phyloP scores from a whole-genome alignment of 2,888 invertebrate genomes.

The Papilio elwesi region DNA sequence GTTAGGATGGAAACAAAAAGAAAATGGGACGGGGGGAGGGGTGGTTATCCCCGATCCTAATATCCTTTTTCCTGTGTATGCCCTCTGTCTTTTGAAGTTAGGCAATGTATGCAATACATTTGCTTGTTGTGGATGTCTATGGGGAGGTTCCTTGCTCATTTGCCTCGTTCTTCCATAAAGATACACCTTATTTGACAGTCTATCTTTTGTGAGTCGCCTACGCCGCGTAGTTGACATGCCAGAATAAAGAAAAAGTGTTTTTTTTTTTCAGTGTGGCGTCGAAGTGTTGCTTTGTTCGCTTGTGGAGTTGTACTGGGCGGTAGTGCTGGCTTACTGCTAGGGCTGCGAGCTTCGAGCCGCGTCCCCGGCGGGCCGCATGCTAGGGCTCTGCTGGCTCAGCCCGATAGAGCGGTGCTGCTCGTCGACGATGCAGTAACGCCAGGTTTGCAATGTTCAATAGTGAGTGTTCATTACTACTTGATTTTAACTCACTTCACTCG shows the following conservation, averaged over 20 bases:
- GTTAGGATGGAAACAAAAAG: no score
- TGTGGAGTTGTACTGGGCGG: conserved; percentile 68
- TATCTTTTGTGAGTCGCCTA: no score
- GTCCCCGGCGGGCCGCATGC: conserved; percentile 65
- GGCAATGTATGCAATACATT: no score
- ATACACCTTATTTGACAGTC: no score
- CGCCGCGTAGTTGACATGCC: no score
- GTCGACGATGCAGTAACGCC: conserved; percentile 75
- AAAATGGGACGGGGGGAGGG: no score
- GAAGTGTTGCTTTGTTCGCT: conserved; percentile 71
- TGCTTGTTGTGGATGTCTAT: no score
- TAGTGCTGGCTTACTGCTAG: conserved; percentile 64
- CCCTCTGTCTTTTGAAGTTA: no score
- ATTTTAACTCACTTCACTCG: background rate
- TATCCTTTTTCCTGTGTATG: no score
- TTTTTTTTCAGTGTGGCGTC: conserved; percentile 71
- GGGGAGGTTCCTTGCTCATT: no score
- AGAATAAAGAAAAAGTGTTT: background rate
- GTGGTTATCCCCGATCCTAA: no score
- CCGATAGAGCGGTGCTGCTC: conserved; percentile 73
- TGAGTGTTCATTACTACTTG: conserved; percentile 32
- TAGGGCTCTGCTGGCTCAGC: conserved; percentile 70
- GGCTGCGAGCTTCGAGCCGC: conserved; percentile 59
- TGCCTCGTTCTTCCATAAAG: no score
- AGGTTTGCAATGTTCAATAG: conserved; percentile 50